Conservation (phyloP, 2,888 invertebrate species). For the Stenodema calcarata region DNA sequence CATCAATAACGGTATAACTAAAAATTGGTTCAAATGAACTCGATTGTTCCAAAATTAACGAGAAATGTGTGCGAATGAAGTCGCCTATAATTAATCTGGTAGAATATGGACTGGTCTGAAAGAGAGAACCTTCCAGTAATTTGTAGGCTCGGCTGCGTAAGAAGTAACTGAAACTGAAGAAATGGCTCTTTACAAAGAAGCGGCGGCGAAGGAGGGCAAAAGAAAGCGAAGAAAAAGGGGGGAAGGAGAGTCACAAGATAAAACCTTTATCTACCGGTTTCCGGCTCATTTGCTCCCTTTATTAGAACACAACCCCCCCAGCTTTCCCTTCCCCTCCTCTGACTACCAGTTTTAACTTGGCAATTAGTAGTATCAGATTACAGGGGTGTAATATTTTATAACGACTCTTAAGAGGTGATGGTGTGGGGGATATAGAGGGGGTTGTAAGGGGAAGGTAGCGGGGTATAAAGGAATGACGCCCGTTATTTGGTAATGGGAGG, state of each 20-base stretch:
- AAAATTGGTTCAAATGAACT: too few relatives aligned
- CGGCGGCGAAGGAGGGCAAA: neutral
- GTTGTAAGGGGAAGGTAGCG: neutral
- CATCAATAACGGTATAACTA: too few relatives aligned
- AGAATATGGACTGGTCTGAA: too few relatives aligned
- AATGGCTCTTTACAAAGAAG: neutral
- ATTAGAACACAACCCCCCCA: conserved; percentile 39
- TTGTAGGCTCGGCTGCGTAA: too few relatives aligned
- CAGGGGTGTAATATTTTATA: conserved; percentile 45
- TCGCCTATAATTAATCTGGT: too few relatives aligned
- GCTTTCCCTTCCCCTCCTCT: neutral
- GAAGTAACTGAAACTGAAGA: neutral
- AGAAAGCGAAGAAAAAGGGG: neutral
- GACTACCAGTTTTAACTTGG: conserved; percentile 38
- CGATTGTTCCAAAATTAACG: too few relatives aligned
- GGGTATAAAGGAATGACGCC: neutral
- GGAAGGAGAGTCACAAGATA: conserved; percentile 41
- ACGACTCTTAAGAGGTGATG: conserved; percentile 23
- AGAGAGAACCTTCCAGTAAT: too few relatives aligned
- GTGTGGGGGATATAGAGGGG: neutral
- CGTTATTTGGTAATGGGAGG: conserved; percentile 25
- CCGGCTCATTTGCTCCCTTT: conserved; percentile 51
- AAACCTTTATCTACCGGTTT: conserved; percentile 51
- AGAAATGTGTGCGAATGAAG: too few relatives aligned
- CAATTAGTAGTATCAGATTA: conserved; percentile 49